Percentiles rank a stretch among this genome's conserved stretches.
Conservation (phyloP, 2,113 vertebrate species). For the Elgaria multicarinata region DNA sequence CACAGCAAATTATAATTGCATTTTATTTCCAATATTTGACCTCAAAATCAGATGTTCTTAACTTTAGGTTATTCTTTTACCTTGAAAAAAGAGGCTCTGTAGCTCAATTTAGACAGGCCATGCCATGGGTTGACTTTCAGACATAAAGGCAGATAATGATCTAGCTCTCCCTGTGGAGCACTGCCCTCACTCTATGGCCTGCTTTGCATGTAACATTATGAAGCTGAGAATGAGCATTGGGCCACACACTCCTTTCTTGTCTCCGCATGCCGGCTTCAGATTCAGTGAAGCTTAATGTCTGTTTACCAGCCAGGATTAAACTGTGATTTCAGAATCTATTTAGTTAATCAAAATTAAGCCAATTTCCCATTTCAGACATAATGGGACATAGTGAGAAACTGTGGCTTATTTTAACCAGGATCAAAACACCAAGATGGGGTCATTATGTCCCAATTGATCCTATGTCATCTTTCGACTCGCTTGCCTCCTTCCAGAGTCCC, state of each 20-base stretch:
- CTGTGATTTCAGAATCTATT: background rate
- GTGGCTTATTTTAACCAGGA: background rate
- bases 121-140: background rate
- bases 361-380: background rate
- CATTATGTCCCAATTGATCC: background rate
- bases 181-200: background rate
- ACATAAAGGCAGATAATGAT: background rate
- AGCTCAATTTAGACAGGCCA: background rate
- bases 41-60: background rate
- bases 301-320: background rate
- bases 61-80: background rate
- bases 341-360: background rate
- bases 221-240: background rate
- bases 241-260: background rate
- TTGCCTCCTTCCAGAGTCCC: background rate
- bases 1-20: background rate
- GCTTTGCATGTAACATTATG: background rate
- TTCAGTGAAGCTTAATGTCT: background rate
- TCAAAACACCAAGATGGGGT: background rate
- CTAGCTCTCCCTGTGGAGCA: background rate
- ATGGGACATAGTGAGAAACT: background rate
- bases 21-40: background rate
- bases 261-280: background rate
- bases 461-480: background rate
- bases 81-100: background rate